A percentile compares a stretch with the other conserved stretches of the same genome.
Evolutionary conservation across 2,797 vertebrate genomes (phyloP).

Genomic region (Luscinia megarhynchos): DNA sequence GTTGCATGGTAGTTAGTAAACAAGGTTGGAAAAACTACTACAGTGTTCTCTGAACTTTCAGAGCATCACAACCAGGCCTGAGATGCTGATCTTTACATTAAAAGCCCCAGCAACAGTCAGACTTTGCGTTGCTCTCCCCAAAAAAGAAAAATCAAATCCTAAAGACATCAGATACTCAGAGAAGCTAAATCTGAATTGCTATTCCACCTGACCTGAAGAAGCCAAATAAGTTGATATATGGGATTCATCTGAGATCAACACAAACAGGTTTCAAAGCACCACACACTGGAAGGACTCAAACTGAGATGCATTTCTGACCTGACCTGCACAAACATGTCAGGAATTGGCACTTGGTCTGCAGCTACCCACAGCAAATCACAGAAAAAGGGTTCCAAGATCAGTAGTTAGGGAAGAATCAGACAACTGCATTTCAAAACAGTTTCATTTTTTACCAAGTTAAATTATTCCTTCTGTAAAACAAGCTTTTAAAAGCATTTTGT

Average conservation of each 20-base stretch:
- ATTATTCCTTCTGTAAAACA: not conserved
- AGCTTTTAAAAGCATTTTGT: not conserved
- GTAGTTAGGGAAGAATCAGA: not conserved
- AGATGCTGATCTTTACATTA: not conserved
- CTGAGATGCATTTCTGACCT: not conserved
- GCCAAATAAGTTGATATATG: not conserved
- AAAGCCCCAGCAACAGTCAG: not conserved
- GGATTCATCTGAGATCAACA: not conserved
- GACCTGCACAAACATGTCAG: not conserved
- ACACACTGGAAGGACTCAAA: not conserved
- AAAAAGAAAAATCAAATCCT: not conserved
- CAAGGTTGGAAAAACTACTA: not conserved
- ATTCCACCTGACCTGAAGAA: not conserved
- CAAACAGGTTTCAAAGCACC: not conserved
- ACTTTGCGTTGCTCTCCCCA: not conserved
- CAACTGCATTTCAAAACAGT: not conserved
- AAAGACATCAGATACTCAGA: not conserved
- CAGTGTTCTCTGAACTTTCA: not conserved
- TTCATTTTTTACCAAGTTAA: not conserved
- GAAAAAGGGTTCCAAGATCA: not conserved
- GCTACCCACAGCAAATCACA: not conserved
- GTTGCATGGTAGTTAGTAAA: not conserved
- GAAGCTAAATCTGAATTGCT: not conserved
- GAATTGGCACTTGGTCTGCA: not conserved
- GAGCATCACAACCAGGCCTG: not conserved